Base-by-base conservation (phyloP, 2,113 vertebrate species). In the Dromiciops gliroides region DNA sequence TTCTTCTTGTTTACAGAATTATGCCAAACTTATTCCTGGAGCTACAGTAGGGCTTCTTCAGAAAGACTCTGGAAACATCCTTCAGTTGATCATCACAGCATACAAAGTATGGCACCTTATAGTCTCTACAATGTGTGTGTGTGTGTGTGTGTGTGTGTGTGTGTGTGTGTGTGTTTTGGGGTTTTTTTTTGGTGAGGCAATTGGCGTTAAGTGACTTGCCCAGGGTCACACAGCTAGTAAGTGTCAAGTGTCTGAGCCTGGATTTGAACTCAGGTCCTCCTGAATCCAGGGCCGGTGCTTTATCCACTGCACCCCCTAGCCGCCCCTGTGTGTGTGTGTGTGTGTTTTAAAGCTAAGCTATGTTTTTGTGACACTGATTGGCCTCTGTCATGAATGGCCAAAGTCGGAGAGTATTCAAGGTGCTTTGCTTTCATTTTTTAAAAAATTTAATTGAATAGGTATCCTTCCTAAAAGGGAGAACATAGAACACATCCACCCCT, bases 11-110 rank as follows among this genome's bases (percentile, higher is more conserved):
- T 98, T 97, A 52, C 95, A 99, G 99, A 99, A 99, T 96, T 99
- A 99, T 96, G 99, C 99, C 92, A 98, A 99, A 93, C 98, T 99
- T 95, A 99, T 99, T 98, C 99, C 99, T 97, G 99, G 99, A 51
- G 99, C 99, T 94, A 99, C 99, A 0, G 99, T 99, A 60, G 99
- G 99, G 89, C 98, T 98, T 47, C 97, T 99, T 95, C 99, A 99
- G 50, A 89, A 96, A 3, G 99, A 99, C 98, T 99, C 99, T 6
- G 98, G 99, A 94, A 99, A 99, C 98, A 98, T 99, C 96, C 98
- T 99, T 92, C 99, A 99, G 94, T 44, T 99, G 96, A 99, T 99
- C 96, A 98, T 99, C 97, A 98, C 99, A 8, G 99, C 99, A 3
- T 99, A 99, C 97, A 99, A 99, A 98, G 99, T 99, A 99, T 97